Evolutionary conservation across 2,888 invertebrate species (phyloP).

Genomic region (Willowsia nigromaculata): DNA sequence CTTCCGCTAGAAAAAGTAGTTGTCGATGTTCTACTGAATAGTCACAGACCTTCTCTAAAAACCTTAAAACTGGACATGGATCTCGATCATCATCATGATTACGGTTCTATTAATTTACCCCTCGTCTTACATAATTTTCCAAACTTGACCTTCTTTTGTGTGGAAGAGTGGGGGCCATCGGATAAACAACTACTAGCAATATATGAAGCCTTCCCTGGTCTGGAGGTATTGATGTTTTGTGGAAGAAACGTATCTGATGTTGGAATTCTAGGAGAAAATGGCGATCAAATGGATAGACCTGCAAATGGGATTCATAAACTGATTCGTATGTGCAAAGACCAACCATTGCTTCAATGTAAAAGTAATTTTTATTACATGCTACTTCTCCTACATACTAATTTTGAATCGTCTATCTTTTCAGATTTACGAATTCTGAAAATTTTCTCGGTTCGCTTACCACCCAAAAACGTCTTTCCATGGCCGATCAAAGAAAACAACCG

Average conservation of each 20-base stretch:
- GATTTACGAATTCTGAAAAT: conserved; percentile 48
- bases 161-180: conserved; percentile 60
- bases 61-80: conserved; percentile 40
- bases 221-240: conserved; percentile 55
- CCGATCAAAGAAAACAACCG: conserved; percentile 53
- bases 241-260: conserved; percentile 53
- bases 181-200: conserved; percentile 32
- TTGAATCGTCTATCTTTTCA: background rate
- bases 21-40: conserved; percentile 44
- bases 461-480: conserved; percentile 64
- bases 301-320: conserved; percentile 29
- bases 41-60: conserved; percentile 5
- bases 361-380: no score
- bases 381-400: background rate
- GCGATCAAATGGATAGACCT: background rate
- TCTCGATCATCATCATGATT: conserved; percentile 49
- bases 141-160: conserved; percentile 17
- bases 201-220: conserved; percentile 37
- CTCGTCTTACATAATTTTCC: conserved; percentile 45
- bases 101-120: conserved; percentile 38
- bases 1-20: conserved; percentile 50
- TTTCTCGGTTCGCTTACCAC: conserved; percentile 54
- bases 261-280: conserved; percentile 41
- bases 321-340: background rate
- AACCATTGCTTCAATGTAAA: no score